Conservation (phyloP, 2,888 invertebrate genomes). For the Andricus curvator region DNA sequence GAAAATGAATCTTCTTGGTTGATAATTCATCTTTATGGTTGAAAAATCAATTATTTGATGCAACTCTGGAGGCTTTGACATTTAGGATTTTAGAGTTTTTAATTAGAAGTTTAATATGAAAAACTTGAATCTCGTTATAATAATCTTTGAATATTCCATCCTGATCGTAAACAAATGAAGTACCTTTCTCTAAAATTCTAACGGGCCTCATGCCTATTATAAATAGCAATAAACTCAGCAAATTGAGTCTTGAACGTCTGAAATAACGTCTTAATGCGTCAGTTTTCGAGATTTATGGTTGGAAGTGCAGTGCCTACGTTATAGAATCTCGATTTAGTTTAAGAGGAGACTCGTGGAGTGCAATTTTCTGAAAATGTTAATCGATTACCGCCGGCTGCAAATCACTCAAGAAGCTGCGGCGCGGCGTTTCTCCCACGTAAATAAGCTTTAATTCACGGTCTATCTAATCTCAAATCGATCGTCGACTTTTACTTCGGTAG, state of each 20-base stretch:
- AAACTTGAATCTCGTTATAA: background rate
- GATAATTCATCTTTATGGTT: too few relatives aligned
- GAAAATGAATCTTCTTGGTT: too few relatives aligned
- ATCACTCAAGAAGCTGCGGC: constrained; percentile 22
- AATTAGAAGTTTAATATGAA: background rate
- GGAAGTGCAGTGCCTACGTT: constrained; percentile 5
- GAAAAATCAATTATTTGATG: too few relatives aligned
- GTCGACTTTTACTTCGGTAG: constrained; percentile 40
- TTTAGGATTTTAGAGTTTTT: too few relatives aligned
- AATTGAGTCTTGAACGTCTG: constrained; percentile 25
- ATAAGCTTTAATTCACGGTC: constrained; percentile 37
- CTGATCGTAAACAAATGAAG: background rate
- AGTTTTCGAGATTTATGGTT: constrained; percentile 34
- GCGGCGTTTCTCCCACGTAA: constrained; percentile 37
- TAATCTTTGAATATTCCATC: background rate
- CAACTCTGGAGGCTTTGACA: too few relatives aligned
- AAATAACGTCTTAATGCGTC: constrained; percentile 30
- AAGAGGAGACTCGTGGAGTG: constrained; percentile 18
- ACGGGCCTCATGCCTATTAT: constrained; percentile 1
- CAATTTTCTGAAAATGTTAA: constrained; percentile 41
- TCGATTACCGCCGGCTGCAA: constrained; percentile 37
- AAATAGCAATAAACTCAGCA: constrained; percentile 19
- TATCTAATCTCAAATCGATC: constrained; percentile 41
- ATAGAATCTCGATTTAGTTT: constrained; percentile 12
- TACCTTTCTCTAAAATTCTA: constrained; percentile 9